Base-by-base conservation (phyloP, 2,113 vertebrate species). In the Paracanthobrama guichenoti region DNA sequence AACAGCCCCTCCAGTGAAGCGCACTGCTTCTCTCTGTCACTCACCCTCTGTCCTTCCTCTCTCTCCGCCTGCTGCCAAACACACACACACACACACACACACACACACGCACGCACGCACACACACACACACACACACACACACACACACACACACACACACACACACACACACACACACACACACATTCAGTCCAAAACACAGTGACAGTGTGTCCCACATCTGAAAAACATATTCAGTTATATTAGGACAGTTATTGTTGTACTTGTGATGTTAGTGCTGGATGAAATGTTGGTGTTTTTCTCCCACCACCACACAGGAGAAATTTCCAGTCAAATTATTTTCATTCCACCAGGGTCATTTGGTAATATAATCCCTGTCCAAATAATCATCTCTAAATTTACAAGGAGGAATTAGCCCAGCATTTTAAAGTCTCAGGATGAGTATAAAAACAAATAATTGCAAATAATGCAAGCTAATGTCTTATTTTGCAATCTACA, bases 1-100 rank as follows among this genome's bases (percentile, higher is more conserved):
- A 57, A 22, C 66, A 67, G 22, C n/a, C 42, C 64, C 83, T 79
- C 39, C 39, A 85, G 69, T 60, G 82, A 86, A 88, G 73, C 64
- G 28, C 53, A 86, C 35, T 82, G 46, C 75, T 72, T 59, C 28
- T 81, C 72, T 71, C 74, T 16, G 31, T 76, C 76, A 42, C 24
- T 48, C 67, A 12, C 28, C 14, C 57, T 79, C 46, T 73, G 28
- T 83, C 44, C 53, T 48, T 39, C 10, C 14, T 22, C 28, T 77
- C 26, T 39, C 73, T 44, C 39, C 0, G 3, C 1, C 31, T 79
- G 57, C 14, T 62, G 76, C n/a, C 55, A 39, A 20, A 39, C 50
- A 74, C 14, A 74, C 46, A 73, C 20, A 44, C 5, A 20, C 44
- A n/a, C 9, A 1, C 66, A 73, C 57, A 24, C 24, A 14, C 60